A percentile compares a stretch with the other conserved stretches of the same genome.
Evolutionary conservation across 2,113 vertebrate species (phyloP).

Genomic region (Picathartes gymnocephalus): DNA sequence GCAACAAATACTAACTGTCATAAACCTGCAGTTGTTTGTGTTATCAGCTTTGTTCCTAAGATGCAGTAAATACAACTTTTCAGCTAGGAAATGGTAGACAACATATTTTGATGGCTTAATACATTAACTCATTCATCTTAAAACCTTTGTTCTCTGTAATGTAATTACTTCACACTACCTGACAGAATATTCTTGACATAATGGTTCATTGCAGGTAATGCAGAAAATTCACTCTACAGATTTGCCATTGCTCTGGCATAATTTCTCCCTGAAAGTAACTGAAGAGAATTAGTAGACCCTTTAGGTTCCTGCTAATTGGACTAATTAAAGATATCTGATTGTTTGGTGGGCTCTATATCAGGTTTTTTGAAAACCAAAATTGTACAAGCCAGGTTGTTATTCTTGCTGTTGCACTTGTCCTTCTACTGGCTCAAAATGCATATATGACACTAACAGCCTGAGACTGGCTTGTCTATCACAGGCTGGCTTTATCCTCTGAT

Average conservation of each 20-base stretch:
- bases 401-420: background rate
- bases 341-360: background rate
- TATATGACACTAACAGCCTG: background rate
- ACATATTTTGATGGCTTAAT: background rate
- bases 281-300: background rate
- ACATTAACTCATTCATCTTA: background rate
- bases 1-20: background rate
- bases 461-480: background rate
- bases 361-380: background rate
- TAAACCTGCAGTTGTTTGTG: background rate
- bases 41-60: background rate
- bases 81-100: background rate
- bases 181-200: background rate
- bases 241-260: background rate
- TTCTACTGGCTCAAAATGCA: background rate
- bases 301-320: background rate
- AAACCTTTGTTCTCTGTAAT: background rate
- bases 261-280: background rate
- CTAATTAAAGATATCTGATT: background rate
- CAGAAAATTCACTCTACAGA: background rate
- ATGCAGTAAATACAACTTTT: background rate
- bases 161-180: background rate
- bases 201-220: background rate
- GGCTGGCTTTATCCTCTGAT: background rate
- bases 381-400: background rate